Conservation (phyloP, 2,888 invertebrate species). For the Ophion ventricosus region DNA sequence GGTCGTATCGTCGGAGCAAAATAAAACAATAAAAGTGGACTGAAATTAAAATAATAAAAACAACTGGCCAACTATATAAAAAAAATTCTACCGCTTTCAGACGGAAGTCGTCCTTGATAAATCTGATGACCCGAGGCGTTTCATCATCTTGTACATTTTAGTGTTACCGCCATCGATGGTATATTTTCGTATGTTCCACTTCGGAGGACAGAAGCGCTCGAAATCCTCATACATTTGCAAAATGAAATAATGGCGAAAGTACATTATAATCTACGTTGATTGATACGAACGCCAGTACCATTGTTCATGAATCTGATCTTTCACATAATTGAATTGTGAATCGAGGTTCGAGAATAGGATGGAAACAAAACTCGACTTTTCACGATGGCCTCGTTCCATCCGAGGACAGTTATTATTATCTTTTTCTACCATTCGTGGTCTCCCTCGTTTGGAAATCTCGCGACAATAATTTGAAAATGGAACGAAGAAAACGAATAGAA, state of each 20-base stretch:
- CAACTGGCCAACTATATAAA: not conserved
- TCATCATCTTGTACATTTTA: not conserved
- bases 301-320: not conserved
- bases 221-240: not conserved
- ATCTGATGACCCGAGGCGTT: too few relatives aligned
- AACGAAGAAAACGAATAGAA: conserved; percentile 41
- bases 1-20: conserved; percentile 14
- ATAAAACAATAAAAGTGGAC: not conserved
- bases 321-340: not conserved
- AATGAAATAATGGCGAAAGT: not conserved
- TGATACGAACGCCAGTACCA: not conserved
- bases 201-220: not conserved
- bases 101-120: too few relatives aligned
- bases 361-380: not conserved
- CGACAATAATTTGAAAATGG: conserved; percentile 45
- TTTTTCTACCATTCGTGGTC: conserved; percentile 13
- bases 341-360: not conserved
- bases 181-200: not conserved
- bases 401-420: not conserved
- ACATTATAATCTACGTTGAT: not conserved
- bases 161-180: not conserved
- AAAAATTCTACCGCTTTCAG: not conserved
- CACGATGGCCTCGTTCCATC: not conserved
- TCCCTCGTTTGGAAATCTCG: conserved; percentile 23
- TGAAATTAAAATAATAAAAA: not conserved